A percentile compares a stretch with the other conserved stretches of the same genome.
These are phyloP conservation scores for Oithona nana DNA, from an alignment of 2,888 invertebrate genomes.

Conservation along the genomic window DNA sequence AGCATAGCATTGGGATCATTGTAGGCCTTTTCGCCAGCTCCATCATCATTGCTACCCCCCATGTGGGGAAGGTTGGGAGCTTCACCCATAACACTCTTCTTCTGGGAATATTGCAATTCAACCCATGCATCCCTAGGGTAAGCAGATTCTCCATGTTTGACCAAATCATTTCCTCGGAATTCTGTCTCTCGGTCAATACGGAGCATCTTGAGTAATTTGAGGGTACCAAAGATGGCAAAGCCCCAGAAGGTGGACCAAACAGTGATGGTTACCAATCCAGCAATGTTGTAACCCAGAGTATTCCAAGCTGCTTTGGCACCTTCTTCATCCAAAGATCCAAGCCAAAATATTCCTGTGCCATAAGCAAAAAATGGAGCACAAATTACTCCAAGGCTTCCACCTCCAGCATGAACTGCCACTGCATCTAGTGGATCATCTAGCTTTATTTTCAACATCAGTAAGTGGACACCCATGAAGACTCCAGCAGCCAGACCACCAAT, in stretches of 20 bases:
- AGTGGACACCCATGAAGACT: conserved; percentile 26
- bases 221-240: conserved; percentile 28
- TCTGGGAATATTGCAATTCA: conserved; percentile 21
- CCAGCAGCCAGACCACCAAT: conserved; percentile 30
- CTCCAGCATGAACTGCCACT: conserved; percentile 34
- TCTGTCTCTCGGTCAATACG: conserved; percentile 24
- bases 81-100: too few species aligned
- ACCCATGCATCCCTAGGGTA: conserved; percentile 28
- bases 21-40: too few species aligned
- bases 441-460: conserved; percentile 21
- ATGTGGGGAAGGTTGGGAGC: too few species aligned
- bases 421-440: conserved; percentile 36
- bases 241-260: conserved; percentile 29
- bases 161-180: conserved; percentile 22
- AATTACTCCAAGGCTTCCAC: conserved; percentile 34
- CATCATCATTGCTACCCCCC: too few species aligned
- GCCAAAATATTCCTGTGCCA: conserved; percentile 20
- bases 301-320: too few species aligned
- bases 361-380: conserved; percentile 27
- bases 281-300: conserved; percentile 28
- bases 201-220: conserved; percentile 25
- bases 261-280: conserved; percentile 29
- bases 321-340: conserved; percentile 23
- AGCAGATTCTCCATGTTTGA: conserved; percentile 30
- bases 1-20: too few species aligned